Evolutionary conservation across 2,888 invertebrate species (phyloP).

Genomic region (Mythimna lalbum): DNA sequence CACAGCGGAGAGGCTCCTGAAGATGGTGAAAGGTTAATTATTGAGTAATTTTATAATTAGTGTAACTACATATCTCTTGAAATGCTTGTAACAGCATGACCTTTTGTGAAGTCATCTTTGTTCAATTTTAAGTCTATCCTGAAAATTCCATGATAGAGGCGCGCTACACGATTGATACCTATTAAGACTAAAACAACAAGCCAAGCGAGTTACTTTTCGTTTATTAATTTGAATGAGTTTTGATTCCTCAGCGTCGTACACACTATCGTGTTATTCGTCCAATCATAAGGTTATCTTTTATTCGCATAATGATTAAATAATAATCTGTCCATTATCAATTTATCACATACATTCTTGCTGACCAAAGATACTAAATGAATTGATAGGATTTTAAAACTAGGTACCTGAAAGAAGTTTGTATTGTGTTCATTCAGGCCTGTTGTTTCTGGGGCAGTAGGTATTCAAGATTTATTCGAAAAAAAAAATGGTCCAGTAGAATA

Average conservation of each 20-base stretch:
- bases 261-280: constrained; percentile 3
- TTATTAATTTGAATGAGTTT: not conserved
- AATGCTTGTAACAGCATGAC: not conserved
- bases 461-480: constrained; percentile 16
- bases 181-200: not conserved
- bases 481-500: constrained; percentile 49
- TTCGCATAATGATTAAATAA: constrained; percentile 26
- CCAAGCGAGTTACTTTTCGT: not conserved
- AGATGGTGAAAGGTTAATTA: not conserved
- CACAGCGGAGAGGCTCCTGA: no score
- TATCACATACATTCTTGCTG: constrained; percentile 6
- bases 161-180: not conserved
- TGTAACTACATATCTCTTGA: not conserved
- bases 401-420: not conserved
- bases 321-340: constrained; percentile 25
- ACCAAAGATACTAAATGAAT: constrained; percentile 16
- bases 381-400: constrained; percentile 2
- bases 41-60: not conserved
- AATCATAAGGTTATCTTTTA: constrained; percentile 21
- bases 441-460: constrained; percentile 14
- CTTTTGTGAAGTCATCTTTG: not conserved
- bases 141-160: not conserved
- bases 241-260: not conserved
- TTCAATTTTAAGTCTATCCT: not conserved
- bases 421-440: constrained; percentile 2